Evolutionary conservation across 2,113 vertebrate species (phyloP).

Genomic region (Hoplias malabaricus): DNA sequence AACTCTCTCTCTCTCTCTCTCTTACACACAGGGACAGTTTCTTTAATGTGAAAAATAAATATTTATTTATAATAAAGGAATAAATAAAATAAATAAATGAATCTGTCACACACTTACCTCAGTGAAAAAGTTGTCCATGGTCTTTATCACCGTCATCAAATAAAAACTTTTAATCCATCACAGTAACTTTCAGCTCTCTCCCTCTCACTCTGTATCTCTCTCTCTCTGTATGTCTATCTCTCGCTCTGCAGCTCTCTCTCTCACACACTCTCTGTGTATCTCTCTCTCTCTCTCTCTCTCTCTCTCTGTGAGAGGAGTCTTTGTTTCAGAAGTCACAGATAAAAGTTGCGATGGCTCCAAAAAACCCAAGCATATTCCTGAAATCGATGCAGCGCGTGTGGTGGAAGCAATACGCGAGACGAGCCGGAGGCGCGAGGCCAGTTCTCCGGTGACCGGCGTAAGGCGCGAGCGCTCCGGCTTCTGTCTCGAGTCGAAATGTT

Average conservation of each 20-base stretch:
- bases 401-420: background rate
- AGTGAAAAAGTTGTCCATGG: constrained; percentile 84
- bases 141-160: constrained; percentile 46
- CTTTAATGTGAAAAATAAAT: background rate
- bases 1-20: too few species aligned
- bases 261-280: background rate
- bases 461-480: constrained; percentile 22
- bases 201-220: too few species aligned
- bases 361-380: background rate
- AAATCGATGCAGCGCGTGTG: background rate
- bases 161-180: constrained; percentile 31
- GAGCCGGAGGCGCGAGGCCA: constrained; percentile 4
- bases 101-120: constrained; percentile 76
- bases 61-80: background rate
- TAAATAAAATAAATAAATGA: too few species aligned
- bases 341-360: background rate
- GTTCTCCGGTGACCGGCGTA: constrained; percentile 34
- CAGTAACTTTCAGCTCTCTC: constrained; percentile 6
- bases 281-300: constrained; percentile 17
- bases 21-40: background rate
- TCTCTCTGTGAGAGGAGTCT: constrained; percentile 42
- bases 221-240: too few species aligned
- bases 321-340: constrained; percentile 61
- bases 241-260: too few species aligned
- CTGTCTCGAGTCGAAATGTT: constrained; percentile 58